phyloP scores from a whole-genome alignment of 2,888 invertebrate genomes.

The Mythimna ferrago region DNA sequence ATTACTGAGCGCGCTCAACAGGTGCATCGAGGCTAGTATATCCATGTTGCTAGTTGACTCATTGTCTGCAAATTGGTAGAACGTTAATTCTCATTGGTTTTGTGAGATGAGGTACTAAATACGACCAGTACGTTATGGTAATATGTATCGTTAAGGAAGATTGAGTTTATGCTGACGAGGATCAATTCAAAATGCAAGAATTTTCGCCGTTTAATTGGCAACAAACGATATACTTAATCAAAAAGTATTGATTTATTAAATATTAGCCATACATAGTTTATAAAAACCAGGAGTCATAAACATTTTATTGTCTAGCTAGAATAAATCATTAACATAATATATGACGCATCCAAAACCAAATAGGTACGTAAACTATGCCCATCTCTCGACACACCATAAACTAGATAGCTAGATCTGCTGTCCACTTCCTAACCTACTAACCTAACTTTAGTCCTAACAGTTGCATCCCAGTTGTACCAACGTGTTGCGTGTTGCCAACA shows the following conservation, averaged over 20 bases:
- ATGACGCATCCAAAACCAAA: not conserved
- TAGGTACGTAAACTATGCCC: not conserved
- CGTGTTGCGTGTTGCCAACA: slow-evolving; percentile 30
- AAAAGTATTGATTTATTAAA: too few species aligned
- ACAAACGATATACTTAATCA: too few species aligned
- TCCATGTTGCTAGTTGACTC: slow-evolving; percentile 22
- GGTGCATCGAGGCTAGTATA: slow-evolving; percentile 32
- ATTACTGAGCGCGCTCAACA: slow-evolving; percentile 46
- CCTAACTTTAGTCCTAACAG: slow-evolving; percentile 17
- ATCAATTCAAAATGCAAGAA: not conserved
- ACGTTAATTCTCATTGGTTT: slow-evolving; percentile 38
- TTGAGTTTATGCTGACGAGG: not conserved
- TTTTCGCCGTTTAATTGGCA: too few species aligned
- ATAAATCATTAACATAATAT: not conserved
- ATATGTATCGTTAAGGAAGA: not conserved
- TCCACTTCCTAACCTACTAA: slow-evolving; percentile 19
- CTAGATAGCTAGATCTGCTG: not conserved
- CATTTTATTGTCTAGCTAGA: not conserved
- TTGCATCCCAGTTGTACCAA: slow-evolving; percentile 30
- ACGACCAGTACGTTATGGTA: slow-evolving; percentile 14
- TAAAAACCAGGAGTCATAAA: slow-evolving; percentile 4
- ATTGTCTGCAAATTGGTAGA: slow-evolving; percentile 57
- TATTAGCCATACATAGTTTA: too few species aligned
- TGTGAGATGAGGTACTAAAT: slow-evolving; percentile 21
- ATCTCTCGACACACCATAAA: not conserved